These are phyloP conservation scores for Polypterus bichir DNA, from an alignment of 2,113 vertebrate genomes.

Conservation along the genomic window DNA sequence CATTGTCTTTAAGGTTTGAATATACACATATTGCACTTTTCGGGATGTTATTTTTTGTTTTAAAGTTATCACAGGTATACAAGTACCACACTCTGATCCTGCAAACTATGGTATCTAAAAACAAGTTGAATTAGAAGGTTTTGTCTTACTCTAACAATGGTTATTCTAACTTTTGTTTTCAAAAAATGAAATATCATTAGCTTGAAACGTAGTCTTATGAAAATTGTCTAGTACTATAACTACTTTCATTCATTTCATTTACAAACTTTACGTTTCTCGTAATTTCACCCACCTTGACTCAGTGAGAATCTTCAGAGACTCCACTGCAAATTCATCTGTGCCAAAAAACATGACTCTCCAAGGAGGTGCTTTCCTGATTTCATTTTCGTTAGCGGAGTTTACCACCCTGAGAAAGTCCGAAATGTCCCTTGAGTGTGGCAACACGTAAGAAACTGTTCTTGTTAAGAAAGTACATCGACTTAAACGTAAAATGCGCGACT, in stretches of 20 bases:
- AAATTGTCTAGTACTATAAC: too few species aligned
- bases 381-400: neutral
- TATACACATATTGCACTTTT: too few species aligned
- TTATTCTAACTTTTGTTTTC: too few species aligned
- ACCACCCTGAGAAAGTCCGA: neutral
- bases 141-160: too few species aligned
- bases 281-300: constrained; percentile 49
- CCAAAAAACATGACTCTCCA: constrained; percentile 84
- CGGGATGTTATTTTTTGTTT: too few species aligned
- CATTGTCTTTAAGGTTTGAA: too few species aligned
- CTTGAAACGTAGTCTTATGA: neutral
- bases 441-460: too few species aligned
- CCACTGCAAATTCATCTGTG: constrained; percentile 67
- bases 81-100: neutral
- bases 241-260: too few species aligned
- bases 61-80: neutral
- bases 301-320: constrained; percentile 54
- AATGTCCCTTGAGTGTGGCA: neutral
- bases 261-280: too few species aligned
- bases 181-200: neutral
- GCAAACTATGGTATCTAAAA: neutral
- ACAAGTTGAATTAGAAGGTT: neutral
- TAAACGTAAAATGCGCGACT: too few species aligned
- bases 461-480: too few species aligned
- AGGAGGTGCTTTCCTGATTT: constrained; percentile 38